A percentile compares a stretch with the other conserved stretches of the same genome.
These are phyloP conservation scores for Bubo scandiacus DNA, from an alignment of 2,113 vertebrate species.

Conservation along the genomic window DNA sequence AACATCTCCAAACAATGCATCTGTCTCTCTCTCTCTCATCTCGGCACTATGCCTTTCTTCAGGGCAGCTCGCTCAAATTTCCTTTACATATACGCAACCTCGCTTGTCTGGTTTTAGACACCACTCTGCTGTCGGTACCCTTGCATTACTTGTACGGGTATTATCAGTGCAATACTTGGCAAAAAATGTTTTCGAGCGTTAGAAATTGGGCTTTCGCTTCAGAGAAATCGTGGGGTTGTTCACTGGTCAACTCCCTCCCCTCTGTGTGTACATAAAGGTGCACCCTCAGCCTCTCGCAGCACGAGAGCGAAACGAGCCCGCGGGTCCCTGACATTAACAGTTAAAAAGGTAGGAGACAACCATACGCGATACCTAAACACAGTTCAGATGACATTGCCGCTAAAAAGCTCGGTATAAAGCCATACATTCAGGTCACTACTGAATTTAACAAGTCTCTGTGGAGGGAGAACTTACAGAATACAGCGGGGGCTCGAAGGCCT, in stretches of 20 bases:
- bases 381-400: constrained; percentile 68
- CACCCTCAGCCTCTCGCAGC: constrained; percentile 74
- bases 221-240: neutral
- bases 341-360: constrained; percentile 50
- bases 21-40: constrained; percentile 80
- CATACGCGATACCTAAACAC: constrained; percentile 70
- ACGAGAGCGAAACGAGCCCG: constrained; percentile 32
- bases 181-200: neutral
- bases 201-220: neutral
- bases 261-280: constrained; percentile 69
- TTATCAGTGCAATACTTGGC: constrained; percentile 83
- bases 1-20: constrained; percentile 84
- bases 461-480: constrained; percentile 72
- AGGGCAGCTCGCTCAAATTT: constrained; percentile 80
- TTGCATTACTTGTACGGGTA: constrained; percentile 55
- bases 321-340: constrained; percentile 71
- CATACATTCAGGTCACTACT: constrained; percentile 70
- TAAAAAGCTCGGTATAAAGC: constrained; percentile 62
- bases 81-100: constrained; percentile 75
- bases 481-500: constrained; percentile 63
- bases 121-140: constrained; percentile 66
- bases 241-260: constrained; percentile 55
- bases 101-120: constrained; percentile 71
- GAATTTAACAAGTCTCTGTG: constrained; percentile 67
- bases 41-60: constrained; percentile 85